A percentile compares a stretch with the other conserved stretches of the same genome.
phyloP scores from a whole-genome alignment of 35 echinoderm and acorn worm genomes.

The Apostichopus japonicus region DNA sequence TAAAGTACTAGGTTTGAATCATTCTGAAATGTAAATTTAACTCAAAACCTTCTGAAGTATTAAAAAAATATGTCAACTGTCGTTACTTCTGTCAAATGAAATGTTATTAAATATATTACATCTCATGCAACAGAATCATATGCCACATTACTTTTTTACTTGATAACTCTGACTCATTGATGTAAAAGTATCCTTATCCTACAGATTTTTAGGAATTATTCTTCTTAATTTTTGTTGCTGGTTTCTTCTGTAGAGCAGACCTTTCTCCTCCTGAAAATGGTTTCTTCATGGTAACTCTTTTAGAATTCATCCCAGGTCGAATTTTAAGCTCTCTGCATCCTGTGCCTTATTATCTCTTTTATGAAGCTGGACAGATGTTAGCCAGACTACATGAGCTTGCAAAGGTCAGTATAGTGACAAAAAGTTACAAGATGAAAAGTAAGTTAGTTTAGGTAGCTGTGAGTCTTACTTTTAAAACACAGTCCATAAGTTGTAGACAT shows the following conservation, averaged over 20 bases:
- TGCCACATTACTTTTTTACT: too few relatives aligned
- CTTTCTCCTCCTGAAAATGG: neutral
- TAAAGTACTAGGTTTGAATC: too few relatives aligned
- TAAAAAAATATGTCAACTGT: too few relatives aligned
- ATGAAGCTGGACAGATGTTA: conserved; percentile 21
- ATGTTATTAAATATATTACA: too few relatives aligned
- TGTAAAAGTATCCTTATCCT: neutral
- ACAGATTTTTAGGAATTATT: neutral
- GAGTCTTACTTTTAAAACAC: too few relatives aligned
- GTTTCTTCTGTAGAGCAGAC: neutral
- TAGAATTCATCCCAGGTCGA: neutral
- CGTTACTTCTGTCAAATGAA: too few relatives aligned
- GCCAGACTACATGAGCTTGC: neutral
- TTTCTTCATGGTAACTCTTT: conserved; percentile 7
- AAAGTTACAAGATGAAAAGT: too few relatives aligned
- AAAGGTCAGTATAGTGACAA: neutral
- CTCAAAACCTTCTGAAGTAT: too few relatives aligned
- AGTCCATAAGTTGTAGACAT: too few relatives aligned
- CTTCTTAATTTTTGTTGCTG: neutral
- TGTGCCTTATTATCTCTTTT: conserved; percentile 20
- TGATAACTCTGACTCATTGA: too few relatives aligned
- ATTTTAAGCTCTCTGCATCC: conserved; percentile 37
- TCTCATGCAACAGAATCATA: neutral
- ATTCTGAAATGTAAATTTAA: too few relatives aligned
- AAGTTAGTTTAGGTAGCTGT: too few relatives aligned